Base-by-base conservation (phyloP, 2,797 vertebrate genomes). In the Eulemur coronatus region DNA sequence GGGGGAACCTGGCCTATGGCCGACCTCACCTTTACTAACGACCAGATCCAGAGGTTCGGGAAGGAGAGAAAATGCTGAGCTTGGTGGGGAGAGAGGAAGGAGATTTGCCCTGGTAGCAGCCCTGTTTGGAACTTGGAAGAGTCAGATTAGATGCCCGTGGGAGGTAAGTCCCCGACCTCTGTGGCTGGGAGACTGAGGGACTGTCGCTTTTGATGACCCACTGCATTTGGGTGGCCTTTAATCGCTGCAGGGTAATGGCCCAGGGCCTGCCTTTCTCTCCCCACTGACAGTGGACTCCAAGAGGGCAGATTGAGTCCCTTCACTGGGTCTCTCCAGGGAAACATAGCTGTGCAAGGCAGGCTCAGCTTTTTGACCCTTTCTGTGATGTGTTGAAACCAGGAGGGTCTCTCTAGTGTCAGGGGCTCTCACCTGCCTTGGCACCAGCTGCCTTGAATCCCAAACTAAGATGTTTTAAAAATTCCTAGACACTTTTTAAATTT, bases 201-300 rank as follows among this genome's bases (percentile, higher is more conserved):
- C 3, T n/a, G 20, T 26, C 46, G 2, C 11, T 79, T 4, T 38
- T 13, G 15, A 72, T 57, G 63, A 13, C 18, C 43, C 8, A 20
- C 35, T 26, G 4, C 2, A 1, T 84, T 33, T 41, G 76, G 30
- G 22, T 26, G 43, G 33, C 46, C 30, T 46, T 43, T 10, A 30
- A 10, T 55, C 1, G 0, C 30, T 4, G 1, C 30, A 15, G 20
- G 11, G 30, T 48, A 69, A n/a, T 33, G 12, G 33, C 24, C 15
- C 4, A 0, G 1, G 15, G 2, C 50, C 46, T 72, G 46, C 28
- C 43, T 57, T 84, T 50, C 76, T 48, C 59, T 76, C 35, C 55
- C 28, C 5, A 1, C 15, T 35, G 28, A 52, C 5, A 18, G 48
- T 26, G 28, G 18, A 35, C 52, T 80, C 35, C 57, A 61, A 41